Conservation (phyloP, 2,113 vertebrate species). For the Balaeniceps rex region DNA sequence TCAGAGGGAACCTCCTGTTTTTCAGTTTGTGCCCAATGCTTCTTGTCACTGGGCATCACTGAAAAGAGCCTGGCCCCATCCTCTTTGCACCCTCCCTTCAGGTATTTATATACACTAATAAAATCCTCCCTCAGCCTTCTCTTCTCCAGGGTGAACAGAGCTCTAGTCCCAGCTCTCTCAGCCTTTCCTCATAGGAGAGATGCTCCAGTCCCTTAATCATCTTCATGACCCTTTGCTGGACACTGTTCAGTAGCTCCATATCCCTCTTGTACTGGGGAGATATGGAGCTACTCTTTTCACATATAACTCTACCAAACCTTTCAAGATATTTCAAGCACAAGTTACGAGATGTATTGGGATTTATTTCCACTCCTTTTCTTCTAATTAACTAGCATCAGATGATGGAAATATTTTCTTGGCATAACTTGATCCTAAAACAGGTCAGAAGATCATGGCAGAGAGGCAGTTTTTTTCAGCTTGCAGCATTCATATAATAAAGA, state of each 20-base stretch:
- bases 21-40: not conserved
- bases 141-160: not conserved
- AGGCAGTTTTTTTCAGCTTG: not conserved
- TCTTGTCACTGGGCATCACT: not conserved
- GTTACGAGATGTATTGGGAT: not conserved
- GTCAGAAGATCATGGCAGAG: not conserved
- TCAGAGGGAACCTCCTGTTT: not conserved
- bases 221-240: not conserved
- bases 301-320: not conserved
- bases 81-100: not conserved
- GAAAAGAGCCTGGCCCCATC: not conserved
- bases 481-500: not conserved
- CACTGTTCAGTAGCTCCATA: not conserved
- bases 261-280: not conserved
- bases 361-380: not conserved
- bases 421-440: not conserved
- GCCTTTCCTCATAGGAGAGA: not conserved
- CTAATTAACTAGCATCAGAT: not conserved
- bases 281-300: not conserved
- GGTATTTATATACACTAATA: not conserved
- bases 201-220: not conserved
- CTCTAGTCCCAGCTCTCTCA: not conserved
- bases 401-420: not conserved
- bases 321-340: not conserved
- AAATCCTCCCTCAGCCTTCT: not conserved